phyloP scores from a whole-genome alignment of 2,797 vertebrate species.

The Buphagus erythrorhynchus region DNA sequence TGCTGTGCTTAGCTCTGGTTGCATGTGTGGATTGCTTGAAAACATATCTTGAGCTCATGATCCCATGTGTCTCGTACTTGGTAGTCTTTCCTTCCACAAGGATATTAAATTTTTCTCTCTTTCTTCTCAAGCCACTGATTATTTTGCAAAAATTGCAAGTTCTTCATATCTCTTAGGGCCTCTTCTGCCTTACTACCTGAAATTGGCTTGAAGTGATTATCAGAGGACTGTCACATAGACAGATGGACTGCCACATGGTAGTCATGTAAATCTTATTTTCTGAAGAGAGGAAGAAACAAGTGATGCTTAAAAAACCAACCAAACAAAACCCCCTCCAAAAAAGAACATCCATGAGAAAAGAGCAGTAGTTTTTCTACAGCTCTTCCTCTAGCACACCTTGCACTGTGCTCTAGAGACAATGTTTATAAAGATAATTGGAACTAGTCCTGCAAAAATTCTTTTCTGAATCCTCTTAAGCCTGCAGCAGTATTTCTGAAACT shows the following conservation, averaged over 20 bases:
- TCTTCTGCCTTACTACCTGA: not conserved
- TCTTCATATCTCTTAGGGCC: not conserved
- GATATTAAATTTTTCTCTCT: not conserved
- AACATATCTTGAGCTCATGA: not conserved
- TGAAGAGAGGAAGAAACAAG: not conserved
- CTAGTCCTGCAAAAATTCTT: not conserved
- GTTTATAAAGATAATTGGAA: not conserved
- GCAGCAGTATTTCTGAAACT: not conserved
- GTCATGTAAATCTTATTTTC: not conserved
- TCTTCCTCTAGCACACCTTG: not conserved
- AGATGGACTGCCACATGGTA: not conserved
- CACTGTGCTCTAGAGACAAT: not conserved
- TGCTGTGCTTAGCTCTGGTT: not conserved
- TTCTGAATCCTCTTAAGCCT: not conserved
- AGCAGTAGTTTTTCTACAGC: not conserved
- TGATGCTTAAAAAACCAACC: not conserved
- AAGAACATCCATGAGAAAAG: not conserved
- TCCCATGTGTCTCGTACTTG: fast-evolving
- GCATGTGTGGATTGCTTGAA: not conserved
- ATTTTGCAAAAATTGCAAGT: not conserved
- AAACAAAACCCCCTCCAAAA: not conserved
- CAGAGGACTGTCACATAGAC: not conserved
- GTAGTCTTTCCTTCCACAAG: not conserved
- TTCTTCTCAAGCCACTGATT: not conserved
- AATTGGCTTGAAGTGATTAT: not conserved